Evolutionary conservation across 2,113 vertebrate genomes (phyloP).

Genomic region (Dinomys branickii): DNA sequence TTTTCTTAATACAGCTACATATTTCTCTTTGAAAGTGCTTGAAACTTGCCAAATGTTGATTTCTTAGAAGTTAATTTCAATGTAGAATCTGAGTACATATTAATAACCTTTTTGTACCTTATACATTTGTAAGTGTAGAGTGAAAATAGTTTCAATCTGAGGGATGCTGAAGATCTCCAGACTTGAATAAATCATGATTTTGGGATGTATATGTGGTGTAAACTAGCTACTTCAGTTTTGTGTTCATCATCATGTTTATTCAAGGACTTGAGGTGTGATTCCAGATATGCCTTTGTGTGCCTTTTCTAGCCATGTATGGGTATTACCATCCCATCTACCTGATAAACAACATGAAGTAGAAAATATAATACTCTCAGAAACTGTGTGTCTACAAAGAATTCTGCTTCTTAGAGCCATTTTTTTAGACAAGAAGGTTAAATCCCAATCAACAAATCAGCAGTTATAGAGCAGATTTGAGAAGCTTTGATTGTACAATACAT

Average conservation of each 20-base stretch:
- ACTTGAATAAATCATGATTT: neutral
- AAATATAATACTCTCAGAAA: constrained; percentile 64
- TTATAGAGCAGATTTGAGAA: constrained; percentile 74
- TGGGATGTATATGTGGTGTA: neutral
- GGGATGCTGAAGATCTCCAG: neutral
- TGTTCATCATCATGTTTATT: neutral
- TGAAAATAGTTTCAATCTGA: neutral
- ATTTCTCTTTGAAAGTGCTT: neutral
- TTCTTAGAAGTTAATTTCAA: neutral
- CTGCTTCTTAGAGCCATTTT: constrained; percentile 46
- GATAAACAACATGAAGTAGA: constrained; percentile 60
- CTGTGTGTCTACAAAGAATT: constrained; percentile 45
- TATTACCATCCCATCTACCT: constrained; percentile 65
- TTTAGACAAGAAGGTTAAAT: constrained; percentile 71
- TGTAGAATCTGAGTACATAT: neutral
- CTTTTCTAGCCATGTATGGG: constrained; percentile 17
- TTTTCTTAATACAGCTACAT: neutral
- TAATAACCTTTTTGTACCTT: neutral
- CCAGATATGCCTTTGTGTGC: neutral
- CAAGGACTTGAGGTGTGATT: constrained; percentile 36
- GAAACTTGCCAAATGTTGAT: neutral
- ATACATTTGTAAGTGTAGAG: neutral
- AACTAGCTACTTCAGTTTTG: neutral
- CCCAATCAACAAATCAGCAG: constrained; percentile 77
- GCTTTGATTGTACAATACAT: constrained; percentile 63